Conservation (phyloP, 2,888 invertebrate genomes). For the Archips xylosteana region DNA sequence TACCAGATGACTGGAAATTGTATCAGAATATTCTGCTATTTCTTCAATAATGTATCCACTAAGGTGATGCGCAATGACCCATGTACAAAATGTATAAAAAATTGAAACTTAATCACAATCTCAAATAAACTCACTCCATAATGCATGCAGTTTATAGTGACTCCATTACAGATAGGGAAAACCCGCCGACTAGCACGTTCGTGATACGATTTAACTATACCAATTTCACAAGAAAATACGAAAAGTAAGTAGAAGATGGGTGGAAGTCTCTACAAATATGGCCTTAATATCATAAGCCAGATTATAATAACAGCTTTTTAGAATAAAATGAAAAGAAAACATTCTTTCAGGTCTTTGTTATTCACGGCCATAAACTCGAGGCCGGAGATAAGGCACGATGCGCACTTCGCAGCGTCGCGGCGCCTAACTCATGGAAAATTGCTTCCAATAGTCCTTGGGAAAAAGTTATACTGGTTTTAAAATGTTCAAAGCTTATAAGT, state of each 20-base stretch:
- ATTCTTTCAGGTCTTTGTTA: constrained; percentile 38
- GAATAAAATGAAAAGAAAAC: constrained; percentile 40
- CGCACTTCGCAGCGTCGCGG: constrained; percentile 11
- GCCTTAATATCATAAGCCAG: constrained; percentile 22
- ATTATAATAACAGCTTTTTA: constrained; percentile 37
- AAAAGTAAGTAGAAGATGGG: not conserved
- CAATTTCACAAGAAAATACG: not conserved
- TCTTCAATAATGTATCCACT: no score
- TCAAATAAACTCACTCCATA: not conserved
- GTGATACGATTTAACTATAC: constrained; percentile 4
- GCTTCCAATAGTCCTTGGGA: constrained; percentile 10
- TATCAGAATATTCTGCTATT: no score
- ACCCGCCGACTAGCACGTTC: not conserved
- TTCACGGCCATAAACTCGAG: constrained; percentile 34
- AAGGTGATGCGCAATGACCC: no score
- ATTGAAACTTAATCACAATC: no score
- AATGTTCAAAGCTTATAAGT: not conserved
- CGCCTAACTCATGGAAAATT: constrained; percentile 27
- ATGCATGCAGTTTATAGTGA: not conserved
- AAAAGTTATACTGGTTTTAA: not conserved
- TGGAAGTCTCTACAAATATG: constrained; percentile 22
- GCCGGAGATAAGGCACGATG: constrained; percentile 41
- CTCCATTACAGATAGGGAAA: not conserved
- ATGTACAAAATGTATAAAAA: no score
- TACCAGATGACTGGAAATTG: no score